phyloP scores from a whole-genome alignment of 2,888 invertebrate species.

The Mimachlamys varia region DNA sequence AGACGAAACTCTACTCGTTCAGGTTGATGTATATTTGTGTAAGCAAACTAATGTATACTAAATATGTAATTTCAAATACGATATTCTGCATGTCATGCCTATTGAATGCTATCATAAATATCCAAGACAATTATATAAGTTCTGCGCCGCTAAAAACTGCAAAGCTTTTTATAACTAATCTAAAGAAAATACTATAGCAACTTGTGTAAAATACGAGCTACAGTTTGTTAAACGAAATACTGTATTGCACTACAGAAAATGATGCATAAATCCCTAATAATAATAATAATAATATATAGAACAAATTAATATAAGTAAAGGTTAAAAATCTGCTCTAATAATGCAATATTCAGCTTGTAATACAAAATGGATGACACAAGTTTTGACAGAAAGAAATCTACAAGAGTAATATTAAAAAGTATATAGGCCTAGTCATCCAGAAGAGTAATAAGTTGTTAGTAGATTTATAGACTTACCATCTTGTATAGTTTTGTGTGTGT shows the following conservation, averaged over 20 bases:
- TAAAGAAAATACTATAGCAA: background rate
- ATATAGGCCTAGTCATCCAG: background rate
- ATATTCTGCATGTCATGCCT: background rate
- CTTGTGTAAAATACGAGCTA: background rate
- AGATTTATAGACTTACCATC: slow-evolving; percentile 43
- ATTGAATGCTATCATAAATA: background rate
- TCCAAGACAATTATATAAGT: slow-evolving; percentile 16
- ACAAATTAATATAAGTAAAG: slow-evolving; percentile 8
- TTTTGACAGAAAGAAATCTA: background rate
- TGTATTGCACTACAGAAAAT: background rate
- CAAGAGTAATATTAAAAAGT: background rate
- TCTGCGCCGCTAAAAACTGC: background rate
- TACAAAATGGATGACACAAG: background rate
- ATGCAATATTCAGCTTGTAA: background rate
- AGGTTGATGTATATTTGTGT: background rate
- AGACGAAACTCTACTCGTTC: background rate
- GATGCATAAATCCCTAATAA: background rate
- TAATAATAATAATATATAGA: too few species aligned
- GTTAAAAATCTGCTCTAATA: slow-evolving; percentile 9
- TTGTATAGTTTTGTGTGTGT: slow-evolving; percentile 41
- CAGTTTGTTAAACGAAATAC: background rate
- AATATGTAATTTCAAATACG: background rate
- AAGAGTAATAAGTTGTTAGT: background rate
- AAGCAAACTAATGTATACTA: background rate
- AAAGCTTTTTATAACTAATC: background rate